Base-by-base conservation (phyloP, 2,888 invertebrate species). In the Dryobotodes eremita region DNA sequence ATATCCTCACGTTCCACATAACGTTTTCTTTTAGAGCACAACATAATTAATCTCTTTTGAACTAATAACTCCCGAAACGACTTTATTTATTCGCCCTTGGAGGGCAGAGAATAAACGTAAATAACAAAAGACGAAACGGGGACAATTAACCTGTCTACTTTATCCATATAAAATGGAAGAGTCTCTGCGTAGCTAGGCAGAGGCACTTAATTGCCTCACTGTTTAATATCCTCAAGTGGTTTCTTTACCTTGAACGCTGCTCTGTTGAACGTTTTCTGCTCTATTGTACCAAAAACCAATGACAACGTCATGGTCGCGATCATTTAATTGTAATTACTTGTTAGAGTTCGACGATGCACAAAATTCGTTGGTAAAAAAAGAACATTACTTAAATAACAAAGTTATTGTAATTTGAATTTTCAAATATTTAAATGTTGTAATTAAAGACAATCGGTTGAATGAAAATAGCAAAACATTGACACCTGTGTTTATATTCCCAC, bases 131-230 rank as follows among this genome's bases (percentile, higher is more conserved):
- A 86, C 82, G 73, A 84, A 81, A 86, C 77, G 64, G 74, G 75
- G 66, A 83, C 85, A 83, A 89, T 89, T 86, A 86, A 86, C 85
- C 80, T 86, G 85, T 82, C 82, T 76, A 82, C 71, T 88, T 83
- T 79, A 86, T 87, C 82, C 76, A 83, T 84, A 84, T 80, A 81
- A 89, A 82, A 80, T 77, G 85, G 80, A 65, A 26, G 69, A 69
- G 68, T 69, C 77, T 71, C 68, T 80, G 61, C 69, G 73, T 59
- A 80, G 85, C 65, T 66, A 69, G 66, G 42, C 42, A 42, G 42
- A 42, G 42, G 71, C 61, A 76, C 74, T 80, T 85, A 87, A 86
- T 82, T 89, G 78, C 69, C 70, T 85, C 31, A 80, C 74, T 65
- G 79, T 84, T 87, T 85, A 80, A 85, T 88, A 87, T 87, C 84